These are phyloP conservation scores for Papilio demoleus DNA, from an alignment of 2,888 invertebrate species.

Conservation along the genomic window DNA sequence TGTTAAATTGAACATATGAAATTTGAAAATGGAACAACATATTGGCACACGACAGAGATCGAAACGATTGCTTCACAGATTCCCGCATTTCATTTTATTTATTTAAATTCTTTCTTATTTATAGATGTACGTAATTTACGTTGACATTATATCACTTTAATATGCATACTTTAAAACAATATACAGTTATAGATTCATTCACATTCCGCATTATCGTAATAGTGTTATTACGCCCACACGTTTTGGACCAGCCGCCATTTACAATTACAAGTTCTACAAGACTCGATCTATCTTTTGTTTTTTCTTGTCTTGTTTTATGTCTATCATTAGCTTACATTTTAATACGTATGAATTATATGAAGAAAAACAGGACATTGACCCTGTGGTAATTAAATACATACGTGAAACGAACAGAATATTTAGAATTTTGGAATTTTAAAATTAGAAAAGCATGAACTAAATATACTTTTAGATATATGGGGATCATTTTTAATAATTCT, in stretches of 20 bases:
- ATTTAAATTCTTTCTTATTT: too few species aligned
- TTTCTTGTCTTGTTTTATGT: not conserved
- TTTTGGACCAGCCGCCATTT: constrained; percentile 31
- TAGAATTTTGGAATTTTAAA: not conserved
- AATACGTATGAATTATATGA: not conserved
- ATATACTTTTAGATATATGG: too few species aligned
- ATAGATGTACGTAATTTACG: too few species aligned
- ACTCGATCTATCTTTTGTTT: constrained; percentile 24
- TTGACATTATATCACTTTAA: constrained; percentile 5
- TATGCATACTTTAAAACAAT: constrained; percentile 37
- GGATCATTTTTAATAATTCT: too few species aligned
- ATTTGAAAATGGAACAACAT: too few species aligned
- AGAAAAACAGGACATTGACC: constrained; percentile 5
- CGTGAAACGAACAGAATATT: not conserved
- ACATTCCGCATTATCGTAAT: constrained; percentile 51
- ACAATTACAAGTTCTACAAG: constrained; percentile 31
- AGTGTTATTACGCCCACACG: constrained; percentile 50
- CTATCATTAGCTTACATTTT: constrained; percentile 26
- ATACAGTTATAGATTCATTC: constrained; percentile 45
- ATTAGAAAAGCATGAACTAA: too few species aligned
- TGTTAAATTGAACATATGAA: too few species aligned
- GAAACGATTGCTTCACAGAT: too few species aligned
- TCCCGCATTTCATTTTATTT: too few species aligned
- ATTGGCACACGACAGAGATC: too few species aligned
- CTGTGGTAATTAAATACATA: not conserved